Percentiles rank a stretch among this genome's conserved stretches.
Evolutionary conservation across 1,140 invertebrate species (phyloP).

Genomic region (Macrobrachium nipponense): DNA sequence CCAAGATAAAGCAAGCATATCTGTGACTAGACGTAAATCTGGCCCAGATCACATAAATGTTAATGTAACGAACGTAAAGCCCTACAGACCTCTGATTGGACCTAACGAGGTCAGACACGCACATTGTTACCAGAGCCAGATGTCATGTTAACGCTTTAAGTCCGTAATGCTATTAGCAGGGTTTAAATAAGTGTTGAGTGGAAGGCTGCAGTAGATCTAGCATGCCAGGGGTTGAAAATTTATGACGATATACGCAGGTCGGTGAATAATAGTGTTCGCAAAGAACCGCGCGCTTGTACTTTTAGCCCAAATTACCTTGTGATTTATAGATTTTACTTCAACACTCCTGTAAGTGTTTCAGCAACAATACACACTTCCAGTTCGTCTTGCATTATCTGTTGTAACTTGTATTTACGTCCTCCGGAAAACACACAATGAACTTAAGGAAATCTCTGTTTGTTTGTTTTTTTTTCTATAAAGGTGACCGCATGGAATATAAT

Average conservation of each 20-base stretch:
- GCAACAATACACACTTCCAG: constrained; percentile 52
- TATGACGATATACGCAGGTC: constrained; percentile 14
- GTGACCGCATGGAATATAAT: constrained; percentile 25
- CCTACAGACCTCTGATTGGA: constrained; percentile 18
- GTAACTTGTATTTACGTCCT: constrained; percentile 39
- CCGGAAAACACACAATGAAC: constrained; percentile 27
- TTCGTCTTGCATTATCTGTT: constrained; percentile 42
- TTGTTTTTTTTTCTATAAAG: constrained; percentile 31
- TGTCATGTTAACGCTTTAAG: neutral
- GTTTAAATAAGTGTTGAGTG: constrained; percentile 12
- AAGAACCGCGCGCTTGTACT: constrained; percentile 2
- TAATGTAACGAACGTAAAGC: constrained; percentile 9
- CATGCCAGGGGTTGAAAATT: constrained; percentile 12
- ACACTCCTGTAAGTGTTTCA: constrained; percentile 52
- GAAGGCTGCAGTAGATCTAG: constrained; percentile 23
- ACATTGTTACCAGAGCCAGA: too few relatives aligned
- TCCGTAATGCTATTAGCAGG: constrained; percentile 12
- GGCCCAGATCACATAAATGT: neutral
- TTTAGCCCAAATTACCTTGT: neutral
- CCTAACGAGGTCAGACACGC: too few relatives aligned
- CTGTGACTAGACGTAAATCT: constrained; percentile 17
- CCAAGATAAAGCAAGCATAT: neutral
- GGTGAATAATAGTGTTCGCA: constrained; percentile 29
- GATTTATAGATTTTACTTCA: constrained; percentile 29
- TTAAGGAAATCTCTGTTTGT: constrained; percentile 11